These are phyloP conservation scores for Drosophila littoralis DNA, from an alignment of 1,140 invertebrate species.

Conservation along the genomic window DNA sequence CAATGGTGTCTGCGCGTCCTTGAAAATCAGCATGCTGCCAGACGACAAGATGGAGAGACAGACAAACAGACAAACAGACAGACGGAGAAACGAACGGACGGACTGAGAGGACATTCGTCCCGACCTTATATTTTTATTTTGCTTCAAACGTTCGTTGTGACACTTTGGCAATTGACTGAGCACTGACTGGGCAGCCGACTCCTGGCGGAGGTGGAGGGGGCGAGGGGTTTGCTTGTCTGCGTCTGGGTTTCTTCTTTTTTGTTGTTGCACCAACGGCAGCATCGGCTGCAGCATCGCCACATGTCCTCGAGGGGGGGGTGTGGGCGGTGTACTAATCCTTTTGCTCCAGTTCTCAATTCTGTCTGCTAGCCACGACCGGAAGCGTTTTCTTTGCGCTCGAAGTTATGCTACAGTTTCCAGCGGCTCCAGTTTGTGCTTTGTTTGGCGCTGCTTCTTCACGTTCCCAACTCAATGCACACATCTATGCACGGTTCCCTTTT, in stretches of 20 bases:
- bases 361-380: slow-evolving; percentile 61
- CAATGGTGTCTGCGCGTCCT: slow-evolving; percentile 66
- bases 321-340: slow-evolving; percentile 33
- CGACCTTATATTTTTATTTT: slow-evolving; percentile 48
- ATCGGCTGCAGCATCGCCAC: slow-evolving; percentile 50
- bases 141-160: slow-evolving; percentile 66
- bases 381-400: slow-evolving; percentile 65
- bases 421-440: slow-evolving; percentile 44
- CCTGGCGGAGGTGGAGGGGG: neutral
- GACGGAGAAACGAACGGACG: neutral
- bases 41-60: slow-evolving; percentile 26
- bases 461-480: neutral
- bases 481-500: neutral
- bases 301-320: slow-evolving; percentile 43
- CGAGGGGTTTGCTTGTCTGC: slow-evolving; percentile 11
- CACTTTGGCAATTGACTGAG: slow-evolving; percentile 71
- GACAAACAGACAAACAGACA: neutral
- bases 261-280: slow-evolving; percentile 1
- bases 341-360: slow-evolving; percentile 35
- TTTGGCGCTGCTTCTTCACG: slow-evolving; percentile 7
- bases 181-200: slow-evolving; percentile 11
- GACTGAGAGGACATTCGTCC: slow-evolving; percentile 19
- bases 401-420: slow-evolving; percentile 65
- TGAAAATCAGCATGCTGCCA: slow-evolving; percentile 71
- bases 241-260: slow-evolving; percentile 30